Conservation (phyloP, 2,888 invertebrate species). For the Eudasyphora cyanicolor region DNA sequence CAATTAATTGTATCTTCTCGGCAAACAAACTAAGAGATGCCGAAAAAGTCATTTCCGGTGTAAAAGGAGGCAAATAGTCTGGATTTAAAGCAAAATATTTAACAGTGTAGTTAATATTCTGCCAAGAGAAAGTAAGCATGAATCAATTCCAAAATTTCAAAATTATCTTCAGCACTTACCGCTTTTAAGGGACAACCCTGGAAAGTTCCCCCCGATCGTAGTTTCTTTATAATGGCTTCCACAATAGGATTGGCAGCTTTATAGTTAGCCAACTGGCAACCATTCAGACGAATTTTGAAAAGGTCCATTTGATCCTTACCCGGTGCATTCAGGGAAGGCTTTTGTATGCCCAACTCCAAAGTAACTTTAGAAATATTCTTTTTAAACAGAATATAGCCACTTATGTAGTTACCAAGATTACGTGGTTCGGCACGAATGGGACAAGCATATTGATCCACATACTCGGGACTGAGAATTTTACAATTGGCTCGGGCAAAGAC, state of each 20-base stretch:
- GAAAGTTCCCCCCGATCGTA: not conserved
- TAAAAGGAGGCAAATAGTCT: conserved; percentile 5
- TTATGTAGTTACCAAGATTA: conserved; percentile 36
- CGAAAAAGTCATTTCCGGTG: conserved; percentile 33
- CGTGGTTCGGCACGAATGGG: not conserved
- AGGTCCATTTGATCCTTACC: not conserved
- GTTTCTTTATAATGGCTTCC: not conserved
- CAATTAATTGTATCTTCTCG: not conserved
- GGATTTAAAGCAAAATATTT: conserved; percentile 17
- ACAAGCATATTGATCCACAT: not conserved
- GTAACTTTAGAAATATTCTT: not conserved
- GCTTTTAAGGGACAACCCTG: conserved; percentile 1
- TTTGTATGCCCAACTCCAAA: not conserved
- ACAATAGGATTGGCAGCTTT: conserved; percentile 18
- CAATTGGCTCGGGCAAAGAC: conserved; percentile 7
- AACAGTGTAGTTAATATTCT: conserved; percentile 22
- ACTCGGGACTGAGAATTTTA: not conserved
- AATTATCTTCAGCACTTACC: not conserved
- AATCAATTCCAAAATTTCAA: not conserved
- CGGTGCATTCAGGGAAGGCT: not conserved
- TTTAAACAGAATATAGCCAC: not conserved
- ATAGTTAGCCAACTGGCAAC: not conserved
- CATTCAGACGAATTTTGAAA: conserved; percentile 2
- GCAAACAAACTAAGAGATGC: not conserved
- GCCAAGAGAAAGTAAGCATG: not conserved